phyloP scores from a whole-genome alignment of 2,113 vertebrate species.

The Vireo altiloquus region DNA sequence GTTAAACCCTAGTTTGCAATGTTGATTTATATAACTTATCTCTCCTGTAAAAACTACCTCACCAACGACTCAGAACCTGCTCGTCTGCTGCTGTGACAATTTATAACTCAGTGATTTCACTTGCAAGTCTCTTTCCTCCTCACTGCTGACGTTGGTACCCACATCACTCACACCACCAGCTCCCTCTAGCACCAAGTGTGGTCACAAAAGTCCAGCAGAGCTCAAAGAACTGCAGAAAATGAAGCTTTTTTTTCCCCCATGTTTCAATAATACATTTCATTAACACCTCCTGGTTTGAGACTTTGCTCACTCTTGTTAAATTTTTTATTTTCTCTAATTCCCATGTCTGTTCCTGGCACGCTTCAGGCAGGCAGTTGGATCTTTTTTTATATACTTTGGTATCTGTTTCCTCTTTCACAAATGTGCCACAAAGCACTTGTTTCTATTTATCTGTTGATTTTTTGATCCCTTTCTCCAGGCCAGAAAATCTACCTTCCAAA shows the following conservation, averaged over 20 bases:
- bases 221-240: neutral
- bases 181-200: neutral
- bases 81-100: neutral
- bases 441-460: neutral
- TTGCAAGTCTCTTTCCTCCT: neutral
- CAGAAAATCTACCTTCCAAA: neutral
- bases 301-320: neutral
- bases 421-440: neutral
- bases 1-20: neutral
- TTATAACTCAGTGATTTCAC: neutral
- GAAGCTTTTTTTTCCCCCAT: neutral
- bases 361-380: neutral
- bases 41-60: constrained; percentile 24
- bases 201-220: neutral
- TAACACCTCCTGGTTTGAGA: neutral
- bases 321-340: constrained; percentile 18
- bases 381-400: neutral
- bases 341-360: neutral
- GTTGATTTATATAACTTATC: constrained; percentile 36
- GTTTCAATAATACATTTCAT: constrained; percentile 1
- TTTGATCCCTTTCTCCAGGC: neutral
- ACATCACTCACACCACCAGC: neutral
- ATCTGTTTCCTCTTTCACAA: neutral
- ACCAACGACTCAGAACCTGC: neutral
- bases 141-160: neutral